These are phyloP conservation scores for Lottia scabra DNA, from an alignment of 2,888 invertebrate genomes.

Conservation along the genomic window DNA sequence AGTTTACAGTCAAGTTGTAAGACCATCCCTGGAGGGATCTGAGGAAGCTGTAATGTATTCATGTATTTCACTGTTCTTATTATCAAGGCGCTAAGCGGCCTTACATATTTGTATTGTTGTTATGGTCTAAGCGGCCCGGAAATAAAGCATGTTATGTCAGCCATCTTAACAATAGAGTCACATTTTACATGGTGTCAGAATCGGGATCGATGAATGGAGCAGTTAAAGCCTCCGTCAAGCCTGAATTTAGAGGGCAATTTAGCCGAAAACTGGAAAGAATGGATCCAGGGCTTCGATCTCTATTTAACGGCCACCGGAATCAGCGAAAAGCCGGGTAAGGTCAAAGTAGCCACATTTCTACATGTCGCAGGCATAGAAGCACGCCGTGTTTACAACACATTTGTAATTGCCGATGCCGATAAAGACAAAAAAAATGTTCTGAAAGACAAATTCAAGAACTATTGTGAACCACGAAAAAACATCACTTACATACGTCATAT, in stretches of 20 bases:
- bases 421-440: background rate
- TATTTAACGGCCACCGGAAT: background rate
- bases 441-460: background rate
- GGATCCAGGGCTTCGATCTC: background rate
- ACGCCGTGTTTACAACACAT: background rate
- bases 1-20: too few relatives aligned
- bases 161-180: too few relatives aligned
- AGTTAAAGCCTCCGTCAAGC: background rate
- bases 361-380: background rate
- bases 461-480: background rate
- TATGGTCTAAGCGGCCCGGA: too few relatives aligned
- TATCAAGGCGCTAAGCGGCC: too few relatives aligned
- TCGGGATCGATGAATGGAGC: background rate
- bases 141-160: too few relatives aligned
- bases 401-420: background rate
- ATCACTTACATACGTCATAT: slow-evolving; percentile 6
- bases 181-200: too few relatives aligned
- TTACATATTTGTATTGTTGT: too few relatives aligned
- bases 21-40: too few relatives aligned
- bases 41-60: too few relatives aligned
- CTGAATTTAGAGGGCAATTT: background rate
- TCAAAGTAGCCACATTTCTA: background rate
- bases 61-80: too few relatives aligned
- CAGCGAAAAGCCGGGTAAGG: background rate
- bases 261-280: background rate